Evolutionary conservation across 2,888 invertebrate genomes (phyloP).

Genomic region (Yponomeuta sedellus): DNA sequence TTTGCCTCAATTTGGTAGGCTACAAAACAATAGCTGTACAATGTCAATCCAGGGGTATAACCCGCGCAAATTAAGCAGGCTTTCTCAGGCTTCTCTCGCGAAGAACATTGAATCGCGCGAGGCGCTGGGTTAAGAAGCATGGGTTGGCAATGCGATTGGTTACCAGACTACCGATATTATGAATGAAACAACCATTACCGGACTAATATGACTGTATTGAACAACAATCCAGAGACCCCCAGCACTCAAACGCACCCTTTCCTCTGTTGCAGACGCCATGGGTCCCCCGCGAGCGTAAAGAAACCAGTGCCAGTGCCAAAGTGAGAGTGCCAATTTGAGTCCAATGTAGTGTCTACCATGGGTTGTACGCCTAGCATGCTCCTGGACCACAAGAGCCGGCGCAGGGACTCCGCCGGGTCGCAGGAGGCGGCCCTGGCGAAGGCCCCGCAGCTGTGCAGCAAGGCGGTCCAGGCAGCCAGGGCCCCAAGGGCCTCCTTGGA

Average conservation of each 20-base stretch:
- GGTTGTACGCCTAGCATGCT: constrained; percentile 80
- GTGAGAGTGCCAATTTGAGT: constrained; percentile 49
- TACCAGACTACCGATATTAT: too few relatives aligned
- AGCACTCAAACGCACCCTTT: not conserved
- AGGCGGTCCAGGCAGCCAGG: constrained; percentile 62
- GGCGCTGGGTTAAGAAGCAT: too few relatives aligned
- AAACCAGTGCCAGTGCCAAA: constrained; percentile 15
- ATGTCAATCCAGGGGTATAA: too few relatives aligned
- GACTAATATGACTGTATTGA: too few relatives aligned
- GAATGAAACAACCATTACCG: too few relatives aligned
- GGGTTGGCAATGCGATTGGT: too few relatives aligned
- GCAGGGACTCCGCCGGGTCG: constrained; percentile 72
- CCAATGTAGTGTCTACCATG: constrained; percentile 70
- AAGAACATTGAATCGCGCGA: too few relatives aligned
- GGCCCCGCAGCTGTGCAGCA: constrained; percentile 60
- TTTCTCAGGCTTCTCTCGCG: too few relatives aligned
- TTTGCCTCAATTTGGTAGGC: too few relatives aligned
- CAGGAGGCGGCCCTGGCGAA: constrained; percentile 69
- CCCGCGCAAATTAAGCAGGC: too few relatives aligned
- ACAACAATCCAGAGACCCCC: too few relatives aligned
- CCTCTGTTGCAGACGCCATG: constrained; percentile 8
- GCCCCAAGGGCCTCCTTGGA: constrained; percentile 68
- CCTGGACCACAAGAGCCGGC: constrained; percentile 77
- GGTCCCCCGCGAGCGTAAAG: not conserved
- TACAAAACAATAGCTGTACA: too few relatives aligned